These are phyloP conservation scores for Coturnix japonica DNA, from an alignment of 2,113 vertebrate genomes.

Conservation along the genomic window DNA sequence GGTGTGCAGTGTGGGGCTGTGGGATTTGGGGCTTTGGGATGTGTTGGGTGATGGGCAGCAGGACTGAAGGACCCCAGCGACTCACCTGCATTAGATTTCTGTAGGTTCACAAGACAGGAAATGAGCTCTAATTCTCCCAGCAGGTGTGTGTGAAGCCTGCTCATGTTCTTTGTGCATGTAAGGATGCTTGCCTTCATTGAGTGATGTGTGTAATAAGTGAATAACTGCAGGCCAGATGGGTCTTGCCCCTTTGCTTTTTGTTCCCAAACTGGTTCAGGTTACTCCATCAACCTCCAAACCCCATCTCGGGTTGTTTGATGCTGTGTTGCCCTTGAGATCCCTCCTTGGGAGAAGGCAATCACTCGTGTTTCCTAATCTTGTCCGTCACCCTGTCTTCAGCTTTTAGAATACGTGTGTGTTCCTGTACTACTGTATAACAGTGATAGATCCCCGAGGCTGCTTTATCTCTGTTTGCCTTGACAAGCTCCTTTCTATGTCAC, in stretches of 20 bases:
- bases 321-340: background rate
- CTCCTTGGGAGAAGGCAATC: background rate
- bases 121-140: background rate
- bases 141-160: background rate
- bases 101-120: background rate
- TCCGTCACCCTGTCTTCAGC: background rate
- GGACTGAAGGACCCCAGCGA: background rate
- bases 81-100: background rate
- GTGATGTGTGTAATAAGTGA: background rate
- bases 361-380: background rate
- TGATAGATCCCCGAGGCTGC: slow-evolving; percentile 5
- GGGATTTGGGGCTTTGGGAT: background rate
- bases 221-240: background rate
- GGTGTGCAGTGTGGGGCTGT: background rate
- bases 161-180: accelerated
- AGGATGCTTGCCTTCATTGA: background rate
- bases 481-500: background rate
- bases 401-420: background rate
- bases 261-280: background rate
- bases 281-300: background rate
- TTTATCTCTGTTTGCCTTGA: background rate
- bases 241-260: background rate
- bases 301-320: background rate
- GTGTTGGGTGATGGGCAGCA: background rate
- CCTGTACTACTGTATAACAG: background rate